Percentiles rank a stretch among this genome's conserved stretches.
These are phyloP conservation scores for Hecatera dysodea DNA, from an alignment of 2,888 invertebrate species.

Conservation along the genomic window DNA sequence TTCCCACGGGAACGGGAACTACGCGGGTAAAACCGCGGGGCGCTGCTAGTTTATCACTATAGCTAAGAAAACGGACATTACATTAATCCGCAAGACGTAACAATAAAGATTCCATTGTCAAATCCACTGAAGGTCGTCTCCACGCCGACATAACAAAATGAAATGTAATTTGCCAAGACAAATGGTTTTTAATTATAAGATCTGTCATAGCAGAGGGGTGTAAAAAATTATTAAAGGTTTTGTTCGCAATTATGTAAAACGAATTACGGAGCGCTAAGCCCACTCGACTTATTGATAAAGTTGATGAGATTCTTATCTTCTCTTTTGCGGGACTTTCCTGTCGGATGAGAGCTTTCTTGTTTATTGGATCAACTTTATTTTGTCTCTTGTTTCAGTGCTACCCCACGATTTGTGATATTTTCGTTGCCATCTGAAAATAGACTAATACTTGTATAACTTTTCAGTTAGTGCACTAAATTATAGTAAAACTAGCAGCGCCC, in stretches of 20 bases:
- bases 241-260: conserved; percentile 68
- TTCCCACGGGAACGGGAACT: no score
- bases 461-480: no score
- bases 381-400: neutral
- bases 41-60: neutral
- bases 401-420: neutral
- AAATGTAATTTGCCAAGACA: conserved; percentile 64
- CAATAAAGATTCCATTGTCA: conserved; percentile 35
- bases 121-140: conserved; percentile 31
- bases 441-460: no score
- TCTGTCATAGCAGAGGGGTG: conserved; percentile 60
- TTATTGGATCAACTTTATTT: conserved; percentile 19
- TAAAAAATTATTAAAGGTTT: conserved; percentile 66
- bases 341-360: conserved; percentile 1
- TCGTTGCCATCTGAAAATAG: no score
- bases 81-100: conserved; percentile 2
- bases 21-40: no score
- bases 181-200: conserved; percentile 69
- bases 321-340: conserved; percentile 10
- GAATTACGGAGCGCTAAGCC: conserved; percentile 56
- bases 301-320: conserved; percentile 43
- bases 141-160: conserved; percentile 45
- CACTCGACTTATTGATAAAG: conserved; percentile 49
- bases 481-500: no score
- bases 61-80: neutral